Evolutionary conservation across 2,888 invertebrate species (phyloP).

Genomic region (Branchellion lobata): DNA sequence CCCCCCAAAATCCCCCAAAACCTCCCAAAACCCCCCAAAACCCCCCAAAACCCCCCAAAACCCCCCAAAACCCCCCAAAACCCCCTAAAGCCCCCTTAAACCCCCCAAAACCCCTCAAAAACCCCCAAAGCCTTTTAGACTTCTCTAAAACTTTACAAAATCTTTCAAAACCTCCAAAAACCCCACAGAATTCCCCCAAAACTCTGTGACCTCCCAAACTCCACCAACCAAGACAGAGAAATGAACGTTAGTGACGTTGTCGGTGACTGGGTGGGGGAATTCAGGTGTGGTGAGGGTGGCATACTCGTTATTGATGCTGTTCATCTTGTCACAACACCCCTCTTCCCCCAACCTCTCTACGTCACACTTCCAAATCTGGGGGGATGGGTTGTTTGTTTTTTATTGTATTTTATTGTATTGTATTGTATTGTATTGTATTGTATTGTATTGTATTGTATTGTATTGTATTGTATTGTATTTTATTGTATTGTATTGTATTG

Average conservation of each 20-base stretch:
- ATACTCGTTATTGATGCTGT: neutral
- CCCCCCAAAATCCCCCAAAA: neutral
- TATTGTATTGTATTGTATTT: no score
- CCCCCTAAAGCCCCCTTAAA: neutral
- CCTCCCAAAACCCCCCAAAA: no score
- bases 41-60: no score
- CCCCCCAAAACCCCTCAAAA: neutral
- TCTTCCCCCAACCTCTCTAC: neutral
- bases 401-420: no score
- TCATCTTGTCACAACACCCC: neutral
- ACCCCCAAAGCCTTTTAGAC: neutral
- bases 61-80: neutral
- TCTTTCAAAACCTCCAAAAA: no score
- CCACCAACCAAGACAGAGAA: neutral
- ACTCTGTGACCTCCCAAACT: neutral
- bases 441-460: no score
- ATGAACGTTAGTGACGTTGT: neutral
- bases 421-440: no score
- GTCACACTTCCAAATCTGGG: constrained; percentile 7
- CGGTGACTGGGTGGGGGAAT: constrained; percentile 11
- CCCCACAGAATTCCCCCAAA: no score
- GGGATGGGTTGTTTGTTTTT: no score
- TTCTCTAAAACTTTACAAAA: neutral
- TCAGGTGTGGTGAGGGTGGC: neutral
- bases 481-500: no score